Evolutionary conservation across 2,888 invertebrate species (phyloP).

Genomic region (Matsumyia berberina): DNA sequence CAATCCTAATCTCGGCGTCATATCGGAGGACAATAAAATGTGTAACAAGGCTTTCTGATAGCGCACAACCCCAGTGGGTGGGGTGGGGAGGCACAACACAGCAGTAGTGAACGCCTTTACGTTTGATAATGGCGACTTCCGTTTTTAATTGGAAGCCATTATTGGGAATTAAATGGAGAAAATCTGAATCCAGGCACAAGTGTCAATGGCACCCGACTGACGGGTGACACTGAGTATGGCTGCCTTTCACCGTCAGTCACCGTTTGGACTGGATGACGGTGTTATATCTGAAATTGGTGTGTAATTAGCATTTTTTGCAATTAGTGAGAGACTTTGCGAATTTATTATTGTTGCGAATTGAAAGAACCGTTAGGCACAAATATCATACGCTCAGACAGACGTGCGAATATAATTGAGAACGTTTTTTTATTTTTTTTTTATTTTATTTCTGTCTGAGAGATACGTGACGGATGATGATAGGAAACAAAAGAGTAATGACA

Average conservation of each 20-base stretch:
- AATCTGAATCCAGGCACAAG: conserved; percentile 5
- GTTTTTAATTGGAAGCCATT: conserved; percentile 64
- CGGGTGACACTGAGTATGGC: neutral
- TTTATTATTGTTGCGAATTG: conserved; percentile 4
- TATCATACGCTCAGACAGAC: conserved; percentile 5
- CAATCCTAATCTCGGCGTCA: conserved; percentile 66
- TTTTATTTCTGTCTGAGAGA: neutral
- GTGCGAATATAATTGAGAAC: conserved; percentile 40
- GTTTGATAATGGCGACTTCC: conserved; percentile 40
- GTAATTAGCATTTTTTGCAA: conserved; percentile 46
- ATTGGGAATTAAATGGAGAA: conserved; percentile 8
- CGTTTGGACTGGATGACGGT: neutral
- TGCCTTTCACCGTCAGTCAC: conserved; percentile 24
- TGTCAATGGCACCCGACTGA: neutral
- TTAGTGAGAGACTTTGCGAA: conserved; percentile 19
- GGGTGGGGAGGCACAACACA: neutral
- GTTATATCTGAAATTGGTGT: conserved; percentile 24
- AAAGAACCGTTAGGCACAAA: conserved; percentile 8
- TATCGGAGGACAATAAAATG: conserved; percentile 70
- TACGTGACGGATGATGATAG: conserved; percentile 12
- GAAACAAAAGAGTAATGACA: conserved; percentile 17
- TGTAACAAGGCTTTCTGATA: conserved; percentile 40
- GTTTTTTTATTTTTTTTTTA: no score
- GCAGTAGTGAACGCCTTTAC: conserved; percentile 59
- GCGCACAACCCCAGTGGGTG: neutral